These are phyloP conservation scores for Alaudala cheleensis DNA, from an alignment of 2,113 vertebrate genomes.

Conservation along the genomic window DNA sequence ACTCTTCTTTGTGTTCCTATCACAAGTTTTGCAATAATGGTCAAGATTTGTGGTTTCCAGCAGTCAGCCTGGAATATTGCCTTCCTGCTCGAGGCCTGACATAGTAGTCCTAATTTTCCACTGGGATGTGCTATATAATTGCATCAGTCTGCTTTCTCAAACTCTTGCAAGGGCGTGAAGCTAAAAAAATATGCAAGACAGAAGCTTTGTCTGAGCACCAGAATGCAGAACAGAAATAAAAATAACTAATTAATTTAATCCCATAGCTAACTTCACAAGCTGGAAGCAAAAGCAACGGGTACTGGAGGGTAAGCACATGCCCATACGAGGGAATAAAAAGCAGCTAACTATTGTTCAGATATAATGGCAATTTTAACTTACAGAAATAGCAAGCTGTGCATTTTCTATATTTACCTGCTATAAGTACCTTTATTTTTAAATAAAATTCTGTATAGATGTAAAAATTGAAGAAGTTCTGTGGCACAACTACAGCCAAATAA, in stretches of 20 bases:
- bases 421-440: not conserved
- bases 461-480: not conserved
- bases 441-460: not conserved
- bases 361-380: not conserved
- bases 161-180: not conserved
- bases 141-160: not conserved
- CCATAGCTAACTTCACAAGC: not conserved
- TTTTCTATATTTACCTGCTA: not conserved
- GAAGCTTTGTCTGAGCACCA: not conserved
- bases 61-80: not conserved
- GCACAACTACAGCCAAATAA: not conserved
- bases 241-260: not conserved
- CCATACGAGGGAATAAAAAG: not conserved
- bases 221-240: not conserved
- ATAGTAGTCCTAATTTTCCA: not conserved
- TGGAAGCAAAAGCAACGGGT: not conserved
- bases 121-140: not conserved
- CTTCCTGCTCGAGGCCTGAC: not conserved
- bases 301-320: not conserved
- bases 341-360: not conserved
- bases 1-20: not conserved
- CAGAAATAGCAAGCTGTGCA: not conserved
- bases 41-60: conserved; percentile 26
- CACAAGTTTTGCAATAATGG: conserved; percentile 9
- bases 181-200: not conserved